Evolutionary conservation across 92 coral and sea anemone species (phyloP), one percentile per base, ranked within the genome.

Genomic region (Parazoanthus atlanticus): DNA sequence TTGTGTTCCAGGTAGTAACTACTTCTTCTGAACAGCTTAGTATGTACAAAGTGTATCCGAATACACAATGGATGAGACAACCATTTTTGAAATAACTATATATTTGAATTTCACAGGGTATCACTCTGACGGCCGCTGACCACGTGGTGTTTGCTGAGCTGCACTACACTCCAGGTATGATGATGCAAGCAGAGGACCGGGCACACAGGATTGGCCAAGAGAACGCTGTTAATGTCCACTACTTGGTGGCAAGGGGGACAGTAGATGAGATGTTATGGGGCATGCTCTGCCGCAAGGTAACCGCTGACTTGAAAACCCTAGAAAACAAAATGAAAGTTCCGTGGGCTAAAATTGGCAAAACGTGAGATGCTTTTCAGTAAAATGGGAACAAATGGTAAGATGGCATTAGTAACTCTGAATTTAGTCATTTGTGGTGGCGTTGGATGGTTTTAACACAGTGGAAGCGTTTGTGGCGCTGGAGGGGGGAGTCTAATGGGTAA

Each of bases 91-190:
- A 73, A 32, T 66, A n/a, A 3, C 4, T n/a, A 9, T 13, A 23
- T 16, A 19, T 6, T n/a, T n/a, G n/a, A n/a, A n/a, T 3, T 31
- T 36, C 41, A 21, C 76, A 97, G 99, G 99, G 99, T 41, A 88
- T 97, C 19, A 97, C 99, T 8, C 86, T 97, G 49, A 97, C 99
- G n/a, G 98, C 99, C 30, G 99, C 99, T 74, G 98, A 97, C 90
- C 99, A 97, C 81, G 94, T 97, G 73, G 95, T 97, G 72, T 97
- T 97, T 82, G 93, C 95, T 8, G 99, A 97, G 93, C 92, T 97
- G 19, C 96, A 97, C 79, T 92, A 90, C 80, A 97, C 99, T 17
- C 99, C 99, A 1, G 99, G 99, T 17, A 88, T 97, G 33, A 95
- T 97, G 93, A 90, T 95, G 84, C 99, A 97, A 71, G 99, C 99